These are phyloP conservation scores for Elegia similella DNA, from an alignment of 2,888 invertebrate species.

Conservation along the genomic window DNA sequence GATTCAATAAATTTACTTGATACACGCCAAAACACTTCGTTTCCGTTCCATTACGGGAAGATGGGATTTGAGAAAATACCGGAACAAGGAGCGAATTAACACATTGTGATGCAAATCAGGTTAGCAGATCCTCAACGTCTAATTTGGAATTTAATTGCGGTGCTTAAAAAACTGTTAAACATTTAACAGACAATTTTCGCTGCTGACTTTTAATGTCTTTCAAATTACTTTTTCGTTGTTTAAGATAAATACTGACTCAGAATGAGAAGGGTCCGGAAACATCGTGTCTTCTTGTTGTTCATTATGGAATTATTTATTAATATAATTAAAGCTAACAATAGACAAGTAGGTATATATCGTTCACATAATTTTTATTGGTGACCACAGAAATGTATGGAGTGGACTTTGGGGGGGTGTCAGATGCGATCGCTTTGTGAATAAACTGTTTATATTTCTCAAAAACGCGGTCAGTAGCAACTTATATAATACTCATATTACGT, in stretches of 20 bases:
- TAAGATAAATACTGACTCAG: not conserved
- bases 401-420: too few relatives aligned
- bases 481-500: too few relatives aligned
- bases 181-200: slow-evolving; percentile 7
- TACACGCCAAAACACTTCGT: slow-evolving; percentile 11
- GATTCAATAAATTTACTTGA: slow-evolving; percentile 16
- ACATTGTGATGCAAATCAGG: slow-evolving; percentile 16
- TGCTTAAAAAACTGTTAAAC: slow-evolving; percentile 13
- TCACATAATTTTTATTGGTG: too few relatives aligned
- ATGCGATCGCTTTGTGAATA: too few relatives aligned
- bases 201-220: slow-evolving; percentile 5
- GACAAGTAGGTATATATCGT: too few relatives aligned
- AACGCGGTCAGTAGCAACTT: too few relatives aligned
- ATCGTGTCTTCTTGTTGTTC: not conserved
- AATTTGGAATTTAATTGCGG: slow-evolving; percentile 14
- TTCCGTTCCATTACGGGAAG: not conserved
- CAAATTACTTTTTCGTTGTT: not conserved
- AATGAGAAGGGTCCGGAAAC: slow-evolving; percentile 2
- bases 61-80: not conserved
- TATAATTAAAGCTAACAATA: too few relatives aligned
- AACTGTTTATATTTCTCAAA: too few relatives aligned
- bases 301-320: too few relatives aligned
- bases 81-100: slow-evolving; percentile 17
- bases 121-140: slow-evolving; percentile 12
- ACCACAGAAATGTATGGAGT: too few relatives aligned